These are phyloP conservation scores for Thyatira batis DNA, from an alignment of 2,888 invertebrate genomes.

Conservation along the genomic window DNA sequence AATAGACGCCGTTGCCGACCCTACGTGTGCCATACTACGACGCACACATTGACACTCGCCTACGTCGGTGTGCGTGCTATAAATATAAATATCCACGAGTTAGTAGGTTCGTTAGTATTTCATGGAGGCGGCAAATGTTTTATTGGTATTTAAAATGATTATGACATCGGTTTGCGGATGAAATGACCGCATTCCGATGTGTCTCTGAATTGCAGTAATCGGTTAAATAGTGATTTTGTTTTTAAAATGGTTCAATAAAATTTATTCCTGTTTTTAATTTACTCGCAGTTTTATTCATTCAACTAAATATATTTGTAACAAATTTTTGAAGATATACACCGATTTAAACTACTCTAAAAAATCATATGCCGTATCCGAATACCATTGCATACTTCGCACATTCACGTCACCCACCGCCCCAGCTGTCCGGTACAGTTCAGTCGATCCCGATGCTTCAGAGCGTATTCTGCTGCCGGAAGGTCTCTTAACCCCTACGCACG, in stretches of 20 bases:
- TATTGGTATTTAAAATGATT: neutral
- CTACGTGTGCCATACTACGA: conserved; percentile 38
- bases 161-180: neutral
- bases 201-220: neutral
- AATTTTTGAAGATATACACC: no score
- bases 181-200: neutral
- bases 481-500: conserved; percentile 32
- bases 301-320: no score
- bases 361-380: neutral
- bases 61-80: conserved; percentile 21
- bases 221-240: neutral
- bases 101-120: neutral
- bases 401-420: conserved; percentile 14
- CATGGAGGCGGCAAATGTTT: neutral
- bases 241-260: no score
- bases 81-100: conserved; percentile 2
- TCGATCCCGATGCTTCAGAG: conserved; percentile 71
- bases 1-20: conserved; percentile 53
- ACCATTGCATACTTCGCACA: neutral
- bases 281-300: no score
- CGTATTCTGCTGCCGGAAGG: conserved; percentile 79
- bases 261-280: no score
- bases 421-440: conserved; percentile 35
- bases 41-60: conserved; percentile 14
- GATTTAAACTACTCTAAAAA: no score